Conservation (phyloP, 2,797 vertebrate species). For the Characodon lateralis region DNA sequence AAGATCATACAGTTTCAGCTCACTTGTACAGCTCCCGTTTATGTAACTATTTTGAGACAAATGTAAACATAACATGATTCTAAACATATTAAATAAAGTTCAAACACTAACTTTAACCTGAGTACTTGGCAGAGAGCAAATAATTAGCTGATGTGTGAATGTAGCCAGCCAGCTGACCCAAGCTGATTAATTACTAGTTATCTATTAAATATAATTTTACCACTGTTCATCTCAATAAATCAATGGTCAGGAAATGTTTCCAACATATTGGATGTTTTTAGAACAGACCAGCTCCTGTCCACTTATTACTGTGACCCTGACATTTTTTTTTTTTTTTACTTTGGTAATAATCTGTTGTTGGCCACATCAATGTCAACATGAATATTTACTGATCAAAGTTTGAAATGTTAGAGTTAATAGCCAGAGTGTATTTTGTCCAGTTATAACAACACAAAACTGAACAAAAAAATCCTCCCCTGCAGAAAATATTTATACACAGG, state of each 20-base stretch:
- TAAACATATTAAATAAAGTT: no score
- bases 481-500: background rate
- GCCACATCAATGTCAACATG: no score
- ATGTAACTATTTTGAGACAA: no score
- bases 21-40: no score
- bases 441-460: no score
- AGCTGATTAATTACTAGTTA: background rate
- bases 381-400: no score
- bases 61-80: no score
- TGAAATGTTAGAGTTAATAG: no score
- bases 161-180: background rate
- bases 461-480: background rate
- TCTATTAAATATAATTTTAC: background rate
- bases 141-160: background rate
- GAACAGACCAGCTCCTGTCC: background rate
- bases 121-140: background rate
- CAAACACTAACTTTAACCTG: no score
- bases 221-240: background rate
- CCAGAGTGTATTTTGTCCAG: no score
- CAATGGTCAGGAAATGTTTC: background rate
- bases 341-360: no score
- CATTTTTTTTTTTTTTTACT: background rate
- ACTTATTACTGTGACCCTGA: background rate
- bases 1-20: no score
- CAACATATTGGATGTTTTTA: background rate